Conservation (phyloP, 2,888 invertebrate genomes). For the Nineta flava region DNA sequence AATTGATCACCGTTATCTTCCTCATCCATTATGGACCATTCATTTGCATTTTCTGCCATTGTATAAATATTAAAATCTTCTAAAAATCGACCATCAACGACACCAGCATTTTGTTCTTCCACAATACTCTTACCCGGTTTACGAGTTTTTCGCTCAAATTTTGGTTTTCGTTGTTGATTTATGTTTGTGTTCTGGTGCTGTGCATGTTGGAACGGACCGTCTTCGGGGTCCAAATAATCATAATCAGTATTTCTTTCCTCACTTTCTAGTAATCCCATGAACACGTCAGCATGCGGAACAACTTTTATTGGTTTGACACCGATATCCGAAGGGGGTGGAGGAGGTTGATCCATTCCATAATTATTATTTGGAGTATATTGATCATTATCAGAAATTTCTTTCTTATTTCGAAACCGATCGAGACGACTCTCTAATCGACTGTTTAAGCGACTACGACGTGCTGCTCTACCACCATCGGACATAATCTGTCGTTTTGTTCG, state of each 20-base stretch:
- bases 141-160: not conserved
- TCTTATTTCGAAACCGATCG: slow-evolving; percentile 3
- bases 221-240: not conserved
- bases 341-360: too few species aligned
- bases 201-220: not conserved
- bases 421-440: not conserved
- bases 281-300: not conserved
- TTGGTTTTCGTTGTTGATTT: not conserved
- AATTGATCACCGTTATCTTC: slow-evolving; percentile 8
- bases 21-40: slow-evolving; percentile 4
- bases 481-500: not conserved
- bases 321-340: not conserved
- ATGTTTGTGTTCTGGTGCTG: not conserved
- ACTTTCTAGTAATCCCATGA: not conserved
- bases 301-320: not conserved
- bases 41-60: not conserved
- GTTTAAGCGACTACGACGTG: not conserved
- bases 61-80: not conserved
- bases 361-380: not conserved
- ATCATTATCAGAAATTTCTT: slow-evolving; percentile 1
- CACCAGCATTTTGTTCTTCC: not conserved
- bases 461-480: not conserved
- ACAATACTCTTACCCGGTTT: too few species aligned
- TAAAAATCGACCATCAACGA: not conserved
- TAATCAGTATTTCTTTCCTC: not conserved